Evolutionary conservation across 2,888 invertebrate genomes (phyloP), one percentile per base, ranked within the genome.

Genomic region (Eustalomyia histrio): DNA sequence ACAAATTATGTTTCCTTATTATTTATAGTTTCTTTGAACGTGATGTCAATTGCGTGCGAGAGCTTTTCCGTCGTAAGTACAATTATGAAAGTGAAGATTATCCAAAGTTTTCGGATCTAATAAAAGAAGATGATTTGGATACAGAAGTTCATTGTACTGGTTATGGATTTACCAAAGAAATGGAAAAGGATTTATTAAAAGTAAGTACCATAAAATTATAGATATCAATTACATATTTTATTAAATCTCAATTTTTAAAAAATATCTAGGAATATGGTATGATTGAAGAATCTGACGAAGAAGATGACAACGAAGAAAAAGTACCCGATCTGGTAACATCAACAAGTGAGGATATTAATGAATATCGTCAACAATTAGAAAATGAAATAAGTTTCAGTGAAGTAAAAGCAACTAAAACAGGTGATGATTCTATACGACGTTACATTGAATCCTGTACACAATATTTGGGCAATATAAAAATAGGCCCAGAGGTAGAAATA

Each of bases 91-190:
- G 97, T 90, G 95, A 94, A 84, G 90, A 94, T 39, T 94, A 92
- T 90, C 97, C 97, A 1, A 93, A 92, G 85, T 97, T 97, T 88
- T 90, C 92, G 33, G 97, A 97, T 88, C 90, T 93, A 69, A 94
- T 95, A 87, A 92, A 97, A 17, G 95, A 95, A 84, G 96, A 95
- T 88, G 93, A 93, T 84, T 91, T 99, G 69, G 99, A 99, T 90
- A 93, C 95, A 2, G 97, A 98, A 91, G 93, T 99, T 1, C 94
- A 94, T 21, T 98, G 98, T 84, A 97, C 98, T 84, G 99, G 99
- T 1, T 96, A 97, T 90, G 97, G 97, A 68, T 94, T 97, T 85
- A 95, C 96, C 0, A 95, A 94, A 88, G 94, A 95, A 86, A 94
- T 96, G 92, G 95, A 96, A 53, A 93, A 94, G 82, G 94, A 95